These are phyloP conservation scores for Amaurobius ferox DNA, from an alignment of 2,888 invertebrate species.

Conservation along the genomic window DNA sequence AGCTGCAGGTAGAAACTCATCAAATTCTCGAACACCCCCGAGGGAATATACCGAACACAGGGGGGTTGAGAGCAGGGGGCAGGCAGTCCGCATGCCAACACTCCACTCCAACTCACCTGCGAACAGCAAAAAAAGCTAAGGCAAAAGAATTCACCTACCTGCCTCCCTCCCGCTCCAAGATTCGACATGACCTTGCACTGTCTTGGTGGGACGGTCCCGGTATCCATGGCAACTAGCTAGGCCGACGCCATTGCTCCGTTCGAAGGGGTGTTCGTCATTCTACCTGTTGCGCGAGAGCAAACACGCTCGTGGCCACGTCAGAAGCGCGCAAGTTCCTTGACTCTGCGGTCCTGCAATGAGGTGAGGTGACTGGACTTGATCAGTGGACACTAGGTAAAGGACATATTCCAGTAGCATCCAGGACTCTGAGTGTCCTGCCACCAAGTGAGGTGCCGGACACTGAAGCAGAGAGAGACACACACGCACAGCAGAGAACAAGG, in stretches of 20 bases:
- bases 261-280: constrained; percentile 37
- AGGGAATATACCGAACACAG: background rate
- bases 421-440: background rate
- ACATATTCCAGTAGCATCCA: background rate
- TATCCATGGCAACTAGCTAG: constrained; percentile 64
- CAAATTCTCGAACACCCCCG: constrained; percentile 7
- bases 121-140: constrained; percentile 8
- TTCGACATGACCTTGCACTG: constrained; percentile 58
- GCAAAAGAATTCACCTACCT: constrained; percentile 12
- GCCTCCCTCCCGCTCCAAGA: constrained; percentile 33
- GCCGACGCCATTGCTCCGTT: constrained; percentile 29
- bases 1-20: constrained; percentile 10
- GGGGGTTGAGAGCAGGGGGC: constrained; percentile 10
- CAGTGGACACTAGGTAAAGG: background rate
- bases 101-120: constrained; percentile 42
- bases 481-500: constrained; percentile 53
- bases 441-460: constrained; percentile 9
- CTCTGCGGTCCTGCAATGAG: constrained; percentile 17
- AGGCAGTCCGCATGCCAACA: constrained; percentile 45
- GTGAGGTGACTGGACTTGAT: constrained; percentile 8
- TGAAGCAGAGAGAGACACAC: constrained; percentile 23
- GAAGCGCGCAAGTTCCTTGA: constrained; percentile 47
- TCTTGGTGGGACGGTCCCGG: constrained; percentile 70
- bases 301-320: constrained; percentile 38
- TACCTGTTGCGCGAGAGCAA: constrained; percentile 28